A percentile compares a stretch with the other conserved stretches of the same genome.
Conservation (phyloP, 2,113 vertebrate species). For the Laticauda colubrina region DNA sequence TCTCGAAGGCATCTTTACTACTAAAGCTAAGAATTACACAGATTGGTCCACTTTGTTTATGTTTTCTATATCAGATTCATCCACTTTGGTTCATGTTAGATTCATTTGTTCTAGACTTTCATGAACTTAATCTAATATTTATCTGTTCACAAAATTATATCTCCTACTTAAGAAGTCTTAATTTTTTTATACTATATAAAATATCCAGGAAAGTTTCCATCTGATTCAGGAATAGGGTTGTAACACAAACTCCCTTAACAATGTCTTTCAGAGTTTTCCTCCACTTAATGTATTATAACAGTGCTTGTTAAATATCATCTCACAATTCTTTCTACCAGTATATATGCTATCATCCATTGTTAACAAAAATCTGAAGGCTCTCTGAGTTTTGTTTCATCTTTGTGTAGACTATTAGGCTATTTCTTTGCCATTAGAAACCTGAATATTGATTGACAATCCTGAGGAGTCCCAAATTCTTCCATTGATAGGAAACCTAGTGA, state of each 20-base stretch:
- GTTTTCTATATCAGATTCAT: neutral
- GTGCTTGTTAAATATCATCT: neutral
- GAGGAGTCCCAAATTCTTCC: neutral
- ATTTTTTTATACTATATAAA: neutral
- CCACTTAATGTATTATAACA: neutral
- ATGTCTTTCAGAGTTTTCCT: neutral
- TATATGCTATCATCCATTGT: neutral
- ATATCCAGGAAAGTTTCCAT: no score
- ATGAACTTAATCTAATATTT: neutral
- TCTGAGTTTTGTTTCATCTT: neutral
- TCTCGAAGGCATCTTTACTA: neutral
- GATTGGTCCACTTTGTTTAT: neutral
- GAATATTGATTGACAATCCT: neutral
- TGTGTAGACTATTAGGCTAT: neutral
- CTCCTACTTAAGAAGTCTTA: neutral
- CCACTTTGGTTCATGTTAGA: neutral
- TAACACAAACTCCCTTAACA: neutral
- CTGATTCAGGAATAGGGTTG: neutral
- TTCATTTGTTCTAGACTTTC: neutral
- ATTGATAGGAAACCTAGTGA: neutral
- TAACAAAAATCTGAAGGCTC: neutral
- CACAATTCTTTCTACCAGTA: neutral
- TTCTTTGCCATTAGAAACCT: neutral
- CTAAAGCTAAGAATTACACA: neutral
- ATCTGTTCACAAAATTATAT: neutral